Percentiles rank a stretch among this genome's conserved stretches.
These are phyloP conservation scores for Distichodus sexfasciatus DNA, from an alignment of 2,797 vertebrate species.

Conservation along the genomic window DNA sequence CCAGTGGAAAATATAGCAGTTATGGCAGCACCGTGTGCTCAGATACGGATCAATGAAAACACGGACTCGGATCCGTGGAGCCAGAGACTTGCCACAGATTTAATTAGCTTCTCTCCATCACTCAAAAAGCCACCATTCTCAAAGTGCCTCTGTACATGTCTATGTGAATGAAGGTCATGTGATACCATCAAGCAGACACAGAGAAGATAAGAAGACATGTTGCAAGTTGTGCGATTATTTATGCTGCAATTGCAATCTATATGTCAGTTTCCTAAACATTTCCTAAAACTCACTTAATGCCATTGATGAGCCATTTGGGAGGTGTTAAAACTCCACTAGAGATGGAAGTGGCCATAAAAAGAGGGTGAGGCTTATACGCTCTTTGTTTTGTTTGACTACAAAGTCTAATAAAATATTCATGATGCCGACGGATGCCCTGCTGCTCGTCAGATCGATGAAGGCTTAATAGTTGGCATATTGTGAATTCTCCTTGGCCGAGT, in stretches of 20 bases:
- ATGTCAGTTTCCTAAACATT: conserved; percentile 9
- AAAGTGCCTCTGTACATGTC: conserved; percentile 27
- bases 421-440: conserved; percentile 44
- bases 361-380: conserved; percentile 31
- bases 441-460: conserved; percentile 68
- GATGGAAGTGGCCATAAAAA: conserved; percentile 51
- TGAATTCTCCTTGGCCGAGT: conserved; percentile 54
- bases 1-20: conserved; percentile 4
- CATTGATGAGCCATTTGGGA: conserved; percentile 42
- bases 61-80: conserved; percentile 61
- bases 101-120: conserved; percentile 64
- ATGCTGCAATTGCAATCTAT: not conserved
- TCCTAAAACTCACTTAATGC: conserved; percentile 32
- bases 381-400: conserved; percentile 57
- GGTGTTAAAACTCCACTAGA: conserved; percentile 28
- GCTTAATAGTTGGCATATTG: conserved; percentile 67
- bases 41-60: conserved; percentile 68
- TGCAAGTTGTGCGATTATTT: conserved; percentile 12
- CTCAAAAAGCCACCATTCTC: conserved; percentile 55
- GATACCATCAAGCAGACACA: conserved; percentile 25
- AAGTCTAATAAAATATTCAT: conserved; percentile 72
- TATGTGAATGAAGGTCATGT: conserved; percentile 32
- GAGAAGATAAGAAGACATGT: conserved; percentile 4
- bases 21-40: conserved; percentile 41
- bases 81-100: conserved; percentile 68